phyloP scores from a whole-genome alignment of 2,888 invertebrate species.

The Eupithecia dodoneata region DNA sequence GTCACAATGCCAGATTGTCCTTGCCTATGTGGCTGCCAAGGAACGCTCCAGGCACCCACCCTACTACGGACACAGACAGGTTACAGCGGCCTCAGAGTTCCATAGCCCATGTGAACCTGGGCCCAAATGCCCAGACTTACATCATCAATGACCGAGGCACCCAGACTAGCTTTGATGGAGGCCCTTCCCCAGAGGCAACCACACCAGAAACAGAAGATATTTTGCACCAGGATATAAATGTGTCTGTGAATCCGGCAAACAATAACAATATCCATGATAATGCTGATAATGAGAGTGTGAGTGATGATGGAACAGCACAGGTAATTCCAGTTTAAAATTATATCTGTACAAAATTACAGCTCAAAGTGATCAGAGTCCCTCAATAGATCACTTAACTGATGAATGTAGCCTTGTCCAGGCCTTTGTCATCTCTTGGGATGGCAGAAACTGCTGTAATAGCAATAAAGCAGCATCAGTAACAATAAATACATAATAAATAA shows the following conservation, averaged over 20 bases:
- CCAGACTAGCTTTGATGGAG: constrained; percentile 59
- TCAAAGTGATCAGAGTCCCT: neutral
- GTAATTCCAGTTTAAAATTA: constrained; percentile 52
- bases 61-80: constrained; percentile 58
- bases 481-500: too few species aligned
- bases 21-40: constrained; percentile 77
- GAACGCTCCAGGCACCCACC: constrained; percentile 69
- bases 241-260: constrained; percentile 75
- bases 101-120: constrained; percentile 71
- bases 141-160: constrained; percentile 67
- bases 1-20: constrained; percentile 74
- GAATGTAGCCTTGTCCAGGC: neutral
- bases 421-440: neutral
- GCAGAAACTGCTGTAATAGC: neutral
- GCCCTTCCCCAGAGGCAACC: constrained; percentile 67
- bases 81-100: constrained; percentile 74
- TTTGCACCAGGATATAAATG: constrained; percentile 65
- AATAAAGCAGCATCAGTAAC: neutral
- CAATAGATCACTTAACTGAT: neutral
- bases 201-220: constrained; percentile 63
- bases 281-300: constrained; percentile 76
- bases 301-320: constrained; percentile 78
- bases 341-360: neutral
- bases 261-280: constrained; percentile 79
- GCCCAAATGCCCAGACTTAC: constrained; percentile 65